Base-by-base conservation (phyloP, 2,797 vertebrate genomes). In the Coregonus suidteri region DNA sequence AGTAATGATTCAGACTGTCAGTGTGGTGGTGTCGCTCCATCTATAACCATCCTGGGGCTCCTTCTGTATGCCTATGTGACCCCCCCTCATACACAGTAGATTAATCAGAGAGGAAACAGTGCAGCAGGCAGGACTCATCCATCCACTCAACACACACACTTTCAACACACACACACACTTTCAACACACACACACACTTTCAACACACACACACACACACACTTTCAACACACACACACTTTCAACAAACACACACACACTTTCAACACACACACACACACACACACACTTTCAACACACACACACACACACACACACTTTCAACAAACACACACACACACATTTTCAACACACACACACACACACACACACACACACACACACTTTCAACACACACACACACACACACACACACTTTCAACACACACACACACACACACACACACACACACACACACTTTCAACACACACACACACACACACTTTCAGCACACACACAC, bases 1-100 rank as follows among this genome's bases (percentile, higher is more conserved):
- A 98, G 96, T 98, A 97, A 98, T 98, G 96, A 97, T 95, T 96
- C 96, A 93, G 87, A 69, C 91, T 93, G 92, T 96, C 93, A 96
- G 95, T 92, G 93, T 91, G 91, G 94, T 92, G 93, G 94, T 96
- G 94, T 96, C 93, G 95, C 95, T 95, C 96, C 95, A 98, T 98
- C 96, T 96, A 97, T 98, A 98, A 97, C 96, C 96, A 97, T 97
- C 97, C 95, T 79, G 73, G 70, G 73, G 64, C 80, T 47, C 30
- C 94, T 95, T 94, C 92, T 92, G 94, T 15, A 47, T 51, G 70
- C n/a, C 41, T 30, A 14, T 41, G 9, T 9, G 15, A 37, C 18
- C 52, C 25, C 41, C 47, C 71, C n/a, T 11, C 15, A 69, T 67
- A 54, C 56, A 72, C 62, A 59, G 74, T 70, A 84, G 85, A 91